A percentile compares a stretch with the other conserved stretches of the same genome.
phyloP scores from a whole-genome alignment of 2,888 invertebrate genomes.

The Callosobruchus maculatus region DNA sequence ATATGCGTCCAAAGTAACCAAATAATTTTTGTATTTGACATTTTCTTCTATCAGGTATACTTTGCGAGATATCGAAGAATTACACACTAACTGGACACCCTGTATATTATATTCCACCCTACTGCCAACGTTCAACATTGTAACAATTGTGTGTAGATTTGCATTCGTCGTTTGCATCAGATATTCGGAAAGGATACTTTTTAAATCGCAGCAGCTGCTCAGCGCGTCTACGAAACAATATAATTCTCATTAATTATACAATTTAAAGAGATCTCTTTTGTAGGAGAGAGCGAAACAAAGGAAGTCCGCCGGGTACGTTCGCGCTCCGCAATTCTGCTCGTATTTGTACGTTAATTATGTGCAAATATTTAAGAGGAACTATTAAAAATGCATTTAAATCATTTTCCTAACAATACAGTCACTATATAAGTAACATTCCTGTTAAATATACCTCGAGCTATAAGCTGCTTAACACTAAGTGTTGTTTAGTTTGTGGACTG shows the following conservation, averaged over 20 bases:
- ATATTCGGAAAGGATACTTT: neutral
- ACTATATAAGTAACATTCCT: too few species aligned
- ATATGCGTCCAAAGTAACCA: too few species aligned
- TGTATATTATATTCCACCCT: too few species aligned
- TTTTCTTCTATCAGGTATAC: too few species aligned
- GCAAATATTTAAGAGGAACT: constrained; percentile 22
- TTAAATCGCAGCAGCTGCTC: neutral
- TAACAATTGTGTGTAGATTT: too few species aligned
- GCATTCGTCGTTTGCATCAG: neutral
- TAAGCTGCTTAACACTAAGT: too few species aligned
- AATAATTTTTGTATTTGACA: too few species aligned
- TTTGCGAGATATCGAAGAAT: too few species aligned
- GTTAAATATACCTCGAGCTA: too few species aligned
- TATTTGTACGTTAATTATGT: constrained; percentile 19
- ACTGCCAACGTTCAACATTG: too few species aligned
- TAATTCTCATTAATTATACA: neutral
- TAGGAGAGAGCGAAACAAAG: neutral
- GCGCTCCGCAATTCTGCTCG: neutral
- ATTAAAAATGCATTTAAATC: constrained; percentile 21
- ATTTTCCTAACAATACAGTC: constrained; percentile 3
- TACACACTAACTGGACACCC: too few species aligned
- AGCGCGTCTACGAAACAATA: neutral
- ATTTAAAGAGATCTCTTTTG: neutral
- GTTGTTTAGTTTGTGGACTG: too few species aligned
- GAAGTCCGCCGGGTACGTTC: neutral